Percentiles rank a stretch among this genome's conserved stretches.
phyloP scores from a whole-genome alignment of 2,888 invertebrate species.

The Synergus japonicus region DNA sequence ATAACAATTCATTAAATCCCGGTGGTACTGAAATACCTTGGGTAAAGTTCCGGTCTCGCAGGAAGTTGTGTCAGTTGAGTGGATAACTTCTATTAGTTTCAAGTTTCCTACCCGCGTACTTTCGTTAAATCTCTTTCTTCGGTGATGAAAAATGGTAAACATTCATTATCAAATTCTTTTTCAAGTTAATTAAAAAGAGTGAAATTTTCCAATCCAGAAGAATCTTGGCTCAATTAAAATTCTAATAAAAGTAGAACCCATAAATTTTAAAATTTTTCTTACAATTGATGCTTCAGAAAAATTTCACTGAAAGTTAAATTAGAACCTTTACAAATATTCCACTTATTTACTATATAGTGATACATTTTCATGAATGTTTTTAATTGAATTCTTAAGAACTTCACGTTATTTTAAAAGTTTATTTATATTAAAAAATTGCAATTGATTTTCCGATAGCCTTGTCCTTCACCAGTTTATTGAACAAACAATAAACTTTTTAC shows the following conservation, averaged over 20 bases:
- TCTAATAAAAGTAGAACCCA: background rate
- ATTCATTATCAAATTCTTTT: background rate
- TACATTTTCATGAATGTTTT: background rate
- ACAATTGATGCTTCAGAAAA: background rate
- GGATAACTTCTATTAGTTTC: conserved; percentile 35
- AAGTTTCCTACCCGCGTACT: background rate
- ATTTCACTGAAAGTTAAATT: background rate
- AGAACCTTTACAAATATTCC: background rate
- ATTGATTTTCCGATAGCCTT: background rate
- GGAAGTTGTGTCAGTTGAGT: conserved; percentile 7
- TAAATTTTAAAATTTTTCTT: background rate
- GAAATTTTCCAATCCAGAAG: background rate
- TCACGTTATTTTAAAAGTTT: background rate
- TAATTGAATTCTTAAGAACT: too few species aligned
- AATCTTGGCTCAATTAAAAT: background rate
- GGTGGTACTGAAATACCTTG: background rate
- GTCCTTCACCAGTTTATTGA: conserved; percentile 12
- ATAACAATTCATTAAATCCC: conserved; percentile 9
- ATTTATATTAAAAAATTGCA: background rate
- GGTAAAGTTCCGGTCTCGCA: background rate
- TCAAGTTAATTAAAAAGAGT: background rate
- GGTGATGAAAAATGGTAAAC: background rate
- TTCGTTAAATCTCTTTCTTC: background rate
- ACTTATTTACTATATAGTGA: background rate
- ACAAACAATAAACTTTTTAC: conserved; percentile 3